Evolutionary conservation across 2,797 vertebrate genomes (phyloP), one percentile per base, ranked within the genome.

Genomic region (Basileuterus tristriatus): DNA sequence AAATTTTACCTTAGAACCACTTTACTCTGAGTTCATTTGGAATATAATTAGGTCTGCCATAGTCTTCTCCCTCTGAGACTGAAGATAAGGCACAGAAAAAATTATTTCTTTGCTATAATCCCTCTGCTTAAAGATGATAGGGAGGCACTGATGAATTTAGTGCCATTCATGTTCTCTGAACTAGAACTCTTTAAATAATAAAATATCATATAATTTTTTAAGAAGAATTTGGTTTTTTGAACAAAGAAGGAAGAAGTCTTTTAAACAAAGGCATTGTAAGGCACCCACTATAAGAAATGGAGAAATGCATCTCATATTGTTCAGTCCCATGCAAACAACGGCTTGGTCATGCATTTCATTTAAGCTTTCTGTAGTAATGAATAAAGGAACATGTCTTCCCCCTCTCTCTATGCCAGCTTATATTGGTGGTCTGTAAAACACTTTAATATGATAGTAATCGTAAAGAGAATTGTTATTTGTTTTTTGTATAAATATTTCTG

Each of bases 41-140:
- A 97, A 96, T 95, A 85, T 97, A 98, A 92, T 98, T 98, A 96
- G 47, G 77, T 96, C 95, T 98, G 70, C 88, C 89, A 96, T 94
- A 93, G 80, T 94, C 36, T 58, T 97, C 87, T 97, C 93, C 87
- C 96, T 97, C 94, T 94, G 95, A 96, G 95, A 94, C 96, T 96
- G 62, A 68, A 96, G 97, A 98, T 98, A 98, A 98, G 77, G 90
- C 84, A 95, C 75, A 78, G 90, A 67, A 96, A 93, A 96, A 96
- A 95, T 59, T 41, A 91, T 90, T 97, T 96, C 68, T 96, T 97
- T 95, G 68, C 94, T 95, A 77, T 93, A 98, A 97, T 98, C 94
- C 97, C 96, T 89, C 97, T 95, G 93, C 94, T 97, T 97, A 96
- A 96, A 97, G 95, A 96, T 94, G 96, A 97, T 98, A 98, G 95